phyloP scores from a whole-genome alignment of 2,888 invertebrate species.

The Eulithis testata region DNA sequence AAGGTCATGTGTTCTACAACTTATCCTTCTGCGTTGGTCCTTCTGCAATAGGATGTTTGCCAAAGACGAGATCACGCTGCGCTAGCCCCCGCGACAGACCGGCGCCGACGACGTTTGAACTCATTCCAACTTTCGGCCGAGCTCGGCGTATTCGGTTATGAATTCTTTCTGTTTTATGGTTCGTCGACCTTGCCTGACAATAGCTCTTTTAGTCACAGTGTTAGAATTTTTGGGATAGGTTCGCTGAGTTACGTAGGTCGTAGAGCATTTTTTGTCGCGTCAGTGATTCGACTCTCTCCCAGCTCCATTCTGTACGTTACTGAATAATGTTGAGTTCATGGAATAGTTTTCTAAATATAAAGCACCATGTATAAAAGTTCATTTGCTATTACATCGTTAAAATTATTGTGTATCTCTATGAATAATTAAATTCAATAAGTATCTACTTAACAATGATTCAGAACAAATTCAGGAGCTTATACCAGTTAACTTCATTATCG shows the following conservation, averaged over 20 bases:
- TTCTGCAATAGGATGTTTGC: conserved; percentile 49
- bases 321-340: no score
- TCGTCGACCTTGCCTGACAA: conserved; percentile 13
- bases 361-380: not conserved
- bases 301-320: no score
- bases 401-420: no score
- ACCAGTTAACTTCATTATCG: conserved; percentile 10
- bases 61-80: conserved; percentile 53
- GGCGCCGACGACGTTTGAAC: conserved; percentile 32
- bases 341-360: no score
- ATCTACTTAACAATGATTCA: not conserved
- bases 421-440: not conserved
- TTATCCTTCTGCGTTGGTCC: conserved; percentile 24
- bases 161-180: conserved; percentile 24
- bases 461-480: conserved; percentile 6
- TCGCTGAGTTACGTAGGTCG: not conserved
- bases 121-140: conserved; percentile 23
- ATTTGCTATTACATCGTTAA: not conserved
- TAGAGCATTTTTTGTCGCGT: not conserved
- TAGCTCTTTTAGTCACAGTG: not conserved
- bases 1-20: not conserved
- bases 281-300: no score
- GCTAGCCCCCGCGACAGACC: conserved; percentile 28
- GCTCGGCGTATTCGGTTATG: conserved; percentile 20
- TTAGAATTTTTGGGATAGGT: not conserved